phyloP scores from a whole-genome alignment of 2,113 vertebrate species.

The Scolopax mira region DNA sequence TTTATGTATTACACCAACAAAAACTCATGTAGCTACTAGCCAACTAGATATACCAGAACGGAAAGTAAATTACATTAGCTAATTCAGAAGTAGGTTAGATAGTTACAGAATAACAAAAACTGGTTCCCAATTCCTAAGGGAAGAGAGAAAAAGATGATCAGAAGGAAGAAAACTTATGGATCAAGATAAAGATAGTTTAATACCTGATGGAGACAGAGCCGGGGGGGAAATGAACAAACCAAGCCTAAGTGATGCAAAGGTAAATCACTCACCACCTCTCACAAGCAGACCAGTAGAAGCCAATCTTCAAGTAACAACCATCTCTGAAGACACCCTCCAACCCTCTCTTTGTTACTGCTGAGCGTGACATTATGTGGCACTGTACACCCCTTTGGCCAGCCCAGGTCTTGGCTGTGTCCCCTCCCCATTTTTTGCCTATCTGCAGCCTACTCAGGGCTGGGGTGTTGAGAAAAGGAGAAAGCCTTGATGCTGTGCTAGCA shows the following conservation, averaged over 20 bases:
- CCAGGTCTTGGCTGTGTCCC: not conserved
- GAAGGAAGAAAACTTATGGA: not conserved
- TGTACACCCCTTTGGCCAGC: fast-evolving
- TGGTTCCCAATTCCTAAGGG: not conserved
- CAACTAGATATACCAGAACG: not conserved
- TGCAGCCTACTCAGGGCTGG: not conserved
- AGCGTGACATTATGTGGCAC: not conserved
- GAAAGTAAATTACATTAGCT: not conserved
- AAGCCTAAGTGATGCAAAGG: not conserved
- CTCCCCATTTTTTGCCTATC: not conserved
- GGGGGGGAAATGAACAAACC: not conserved
- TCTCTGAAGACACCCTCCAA: not conserved
- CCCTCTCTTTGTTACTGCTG: not conserved
- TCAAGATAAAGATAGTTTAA: not conserved
- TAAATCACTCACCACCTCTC: not conserved
- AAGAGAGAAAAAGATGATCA: not conserved
- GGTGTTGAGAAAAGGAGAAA: not conserved
- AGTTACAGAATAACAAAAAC: not conserved
- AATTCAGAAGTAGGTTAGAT: not conserved
- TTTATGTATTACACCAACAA: not conserved
- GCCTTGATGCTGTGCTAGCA: not conserved
- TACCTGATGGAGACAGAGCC: not conserved
- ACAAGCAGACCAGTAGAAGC: not conserved
- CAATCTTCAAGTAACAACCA: not conserved
- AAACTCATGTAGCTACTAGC: not conserved